Evolutionary conservation across 2,113 vertebrate genomes (phyloP).

Genomic region (Guaruba guarouba): DNA sequence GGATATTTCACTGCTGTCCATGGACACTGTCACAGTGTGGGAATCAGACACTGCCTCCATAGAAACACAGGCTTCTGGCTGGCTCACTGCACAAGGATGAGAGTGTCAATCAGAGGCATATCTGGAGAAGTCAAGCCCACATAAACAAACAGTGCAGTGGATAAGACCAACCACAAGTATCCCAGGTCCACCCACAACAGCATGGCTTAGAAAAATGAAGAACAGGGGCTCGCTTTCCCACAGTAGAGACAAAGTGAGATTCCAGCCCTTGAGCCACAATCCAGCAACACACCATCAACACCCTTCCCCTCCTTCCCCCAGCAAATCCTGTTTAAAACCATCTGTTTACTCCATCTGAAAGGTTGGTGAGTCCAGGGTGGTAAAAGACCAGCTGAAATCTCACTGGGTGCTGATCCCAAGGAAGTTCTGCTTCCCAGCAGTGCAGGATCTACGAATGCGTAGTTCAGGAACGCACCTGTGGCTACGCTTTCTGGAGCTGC

Average conservation of each 20-base stretch:
- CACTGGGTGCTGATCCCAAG: background rate
- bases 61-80: slow-evolving; percentile 76
- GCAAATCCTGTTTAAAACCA: background rate
- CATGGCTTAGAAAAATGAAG: background rate
- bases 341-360: background rate
- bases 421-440: slow-evolving; percentile 28
- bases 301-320: background rate
- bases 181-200: background rate
- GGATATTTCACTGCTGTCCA: slow-evolving; percentile 83
- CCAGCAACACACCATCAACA: background rate
- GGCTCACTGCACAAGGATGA: slow-evolving; percentile 72
- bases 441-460: slow-evolving; percentile 41
- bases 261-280: slow-evolving; percentile 12
- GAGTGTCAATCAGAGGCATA: slow-evolving; percentile 58
- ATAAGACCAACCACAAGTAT: background rate
- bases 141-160: background rate
- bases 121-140: background rate
- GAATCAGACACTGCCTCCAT: slow-evolving; percentile 78
- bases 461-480: slow-evolving; percentile 77
- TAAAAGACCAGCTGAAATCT: background rate
- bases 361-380: background rate
- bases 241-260: slow-evolving; percentile 12
- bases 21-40: slow-evolving; percentile 81
- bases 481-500: slow-evolving; percentile 78
- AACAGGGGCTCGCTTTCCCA: background rate